Base-by-base conservation (phyloP, 2,113 vertebrate genomes). In the Empidonax alnorum region DNA sequence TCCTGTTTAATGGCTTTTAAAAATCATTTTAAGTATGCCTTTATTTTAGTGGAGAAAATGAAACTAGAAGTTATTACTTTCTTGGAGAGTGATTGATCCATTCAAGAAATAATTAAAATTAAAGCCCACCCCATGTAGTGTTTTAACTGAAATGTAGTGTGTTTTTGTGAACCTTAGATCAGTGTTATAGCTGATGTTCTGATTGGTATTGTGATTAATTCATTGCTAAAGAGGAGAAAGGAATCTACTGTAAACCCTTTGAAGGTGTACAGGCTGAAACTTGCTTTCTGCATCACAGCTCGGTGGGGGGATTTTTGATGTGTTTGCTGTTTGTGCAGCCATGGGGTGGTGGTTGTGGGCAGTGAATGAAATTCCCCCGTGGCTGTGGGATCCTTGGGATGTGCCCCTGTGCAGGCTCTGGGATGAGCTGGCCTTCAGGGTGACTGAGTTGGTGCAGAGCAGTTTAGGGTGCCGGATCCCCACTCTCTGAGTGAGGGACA, bases 311-410 rank as follows among this genome's bases (percentile, higher is more conserved):
- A 73, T 93, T 90, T 90, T 77, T 42, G n/a, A 28, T 50, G 39
- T 90, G 33, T 80, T 93, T 94, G 44, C 56, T 89, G 76, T 95
- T 90, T 71, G 21, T 88, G 74, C 77, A 78, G 20, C 80, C 14
- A 1, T 28, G 56, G 30, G 72, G 46, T 35, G 75, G 42, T 84
- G 76, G 47, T 39, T 94, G 84, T 75, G 90, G 92, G 85, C 93
- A 91, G 72, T 44, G 75, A 69, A 15, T 55, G 58, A 80, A 87
- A 67, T 83, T 55, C 12, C 76, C 85, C 83, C 9, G 39, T 39
- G 69, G 89, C 71, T 83, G 0, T 37, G 61, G 77, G 73, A 31
- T 78, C 62, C 44, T 0, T 28, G 86, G 68, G 52, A 3, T 67
- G 59, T 73, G 76, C 19, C 39, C 10, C 2, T 25, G 37, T 42